Evolutionary conservation across 2,113 vertebrate genomes (phyloP).

Genomic region (Orycteropus afer): DNA sequence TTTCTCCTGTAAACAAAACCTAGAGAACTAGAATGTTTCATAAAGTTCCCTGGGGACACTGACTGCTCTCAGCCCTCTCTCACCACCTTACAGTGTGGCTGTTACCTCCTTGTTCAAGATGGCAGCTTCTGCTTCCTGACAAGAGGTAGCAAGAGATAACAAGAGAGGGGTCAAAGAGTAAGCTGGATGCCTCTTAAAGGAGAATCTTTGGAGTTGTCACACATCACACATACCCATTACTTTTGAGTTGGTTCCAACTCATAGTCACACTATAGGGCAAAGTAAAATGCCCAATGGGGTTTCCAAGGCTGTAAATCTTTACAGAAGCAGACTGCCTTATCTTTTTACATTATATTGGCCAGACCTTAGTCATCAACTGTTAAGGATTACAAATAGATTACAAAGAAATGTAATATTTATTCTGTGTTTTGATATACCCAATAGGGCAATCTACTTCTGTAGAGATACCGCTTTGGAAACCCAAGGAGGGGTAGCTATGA

Average conservation of each 20-base stretch:
- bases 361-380: not conserved
- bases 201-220: not conserved
- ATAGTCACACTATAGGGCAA: not conserved
- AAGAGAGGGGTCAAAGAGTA: not conserved
- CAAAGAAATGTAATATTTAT: not conserved
- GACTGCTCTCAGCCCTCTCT: not conserved
- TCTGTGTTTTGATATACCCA: not conserved
- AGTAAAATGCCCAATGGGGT: not conserved
- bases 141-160: not conserved
- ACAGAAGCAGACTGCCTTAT: not conserved
- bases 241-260: not conserved
- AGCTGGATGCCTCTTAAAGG: not conserved
- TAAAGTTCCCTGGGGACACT: no score
- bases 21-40: not conserved
- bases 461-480: no score
- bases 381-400: not conserved
- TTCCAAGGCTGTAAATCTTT: not conserved
- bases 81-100: rapidly evolving
- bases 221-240: not conserved
- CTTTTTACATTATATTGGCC: not conserved
- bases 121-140: not conserved
- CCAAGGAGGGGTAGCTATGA: no score
- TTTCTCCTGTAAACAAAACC: not conserved
- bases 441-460: no score
- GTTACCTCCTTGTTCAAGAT: not conserved